Evolutionary conservation across 1,140 invertebrate species (phyloP).

Genomic region (Grapholita molesta): DNA sequence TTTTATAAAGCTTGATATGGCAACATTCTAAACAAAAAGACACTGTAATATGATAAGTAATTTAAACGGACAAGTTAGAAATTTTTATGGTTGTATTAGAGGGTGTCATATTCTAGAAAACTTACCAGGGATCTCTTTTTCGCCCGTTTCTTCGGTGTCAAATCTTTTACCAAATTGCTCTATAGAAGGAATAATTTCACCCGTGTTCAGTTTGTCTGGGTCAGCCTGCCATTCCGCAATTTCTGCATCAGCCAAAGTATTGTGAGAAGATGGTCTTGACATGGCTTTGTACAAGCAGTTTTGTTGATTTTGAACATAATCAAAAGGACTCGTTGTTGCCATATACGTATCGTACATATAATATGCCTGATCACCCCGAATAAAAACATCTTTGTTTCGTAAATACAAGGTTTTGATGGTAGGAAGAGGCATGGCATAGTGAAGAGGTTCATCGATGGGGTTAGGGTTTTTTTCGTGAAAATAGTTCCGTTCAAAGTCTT

Average conservation of each 20-base stretch:
- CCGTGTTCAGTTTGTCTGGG: slow-evolving; percentile 34
- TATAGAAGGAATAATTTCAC: slow-evolving; percentile 33
- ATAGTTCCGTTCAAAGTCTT: neutral
- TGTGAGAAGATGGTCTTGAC: neutral
- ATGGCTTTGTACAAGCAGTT: neutral
- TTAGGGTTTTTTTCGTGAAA: neutral
- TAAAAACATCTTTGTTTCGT: neutral
- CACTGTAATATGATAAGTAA: too few species aligned
- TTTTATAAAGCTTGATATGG: too few species aligned
- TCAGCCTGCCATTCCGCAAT: slow-evolving; percentile 17
- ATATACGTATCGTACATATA: neutral
- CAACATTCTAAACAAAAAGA: too few species aligned
- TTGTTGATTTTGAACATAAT: neutral
- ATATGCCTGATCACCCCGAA: neutral
- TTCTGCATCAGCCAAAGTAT: neutral
- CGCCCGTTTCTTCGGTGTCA: neutral
- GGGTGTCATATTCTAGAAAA: neutral
- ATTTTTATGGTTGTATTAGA: neutral
- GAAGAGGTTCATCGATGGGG: neutral
- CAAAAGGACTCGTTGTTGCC: neutral
- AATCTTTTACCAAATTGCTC: slow-evolving; percentile 42
- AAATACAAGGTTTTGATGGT: neutral
- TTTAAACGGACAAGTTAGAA: too few species aligned
- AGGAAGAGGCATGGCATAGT: neutral
- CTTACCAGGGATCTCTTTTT: slow-evolving; percentile 11